Base-by-base conservation (phyloP, 2,888 invertebrate species). In the Lamproptera curius region DNA sequence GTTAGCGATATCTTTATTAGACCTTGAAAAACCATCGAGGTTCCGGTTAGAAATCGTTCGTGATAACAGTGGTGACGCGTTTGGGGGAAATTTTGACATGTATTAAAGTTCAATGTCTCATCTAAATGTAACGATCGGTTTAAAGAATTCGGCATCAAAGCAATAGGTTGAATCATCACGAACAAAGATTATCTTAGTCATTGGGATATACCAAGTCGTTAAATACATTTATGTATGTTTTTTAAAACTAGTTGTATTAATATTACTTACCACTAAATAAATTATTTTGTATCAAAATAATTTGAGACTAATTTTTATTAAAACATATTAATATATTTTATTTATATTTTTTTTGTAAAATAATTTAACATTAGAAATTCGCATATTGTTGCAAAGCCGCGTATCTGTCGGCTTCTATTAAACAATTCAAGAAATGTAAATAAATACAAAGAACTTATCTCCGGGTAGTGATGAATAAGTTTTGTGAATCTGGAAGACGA, bases 1-100 rank as follows among this genome's bases (percentile, higher is more conserved):
- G n/a, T 20, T 10, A 31, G 38, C 35, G 35, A 36, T 16, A 34
- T 26, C 20, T 15, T 35, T 13, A 34, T 14, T 16, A 40, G 40
- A 26, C 46, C 40, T 46, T 46, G 46, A 16, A 40, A 38, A 33
- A 33, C 42, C n/a, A 17, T 14, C 14, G 16, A 11, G 26, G 46
- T 46, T 46, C 46, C 46, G 46, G 39, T 46, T 46, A 46, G 46
- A 46, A 34, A 40, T 40, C 20, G 23, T 15, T 40, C 34, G 45
- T 39, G 20, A 34, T 34, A 34, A 45, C 5, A 39, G 23, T 16
- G 15, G 15, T 46, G 38, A 38, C 38, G 33, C 11, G 34, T 23
- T n/a, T n/a, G 10, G 45, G 45, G 45, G 39, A 46, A 46, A 23
- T 39, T 39, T 23, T 16, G 39, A 33, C 14, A 38, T 16, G 34